These are phyloP conservation scores for Maniola jurtina DNA, from an alignment of 1,140 invertebrate species.

Conservation along the genomic window DNA sequence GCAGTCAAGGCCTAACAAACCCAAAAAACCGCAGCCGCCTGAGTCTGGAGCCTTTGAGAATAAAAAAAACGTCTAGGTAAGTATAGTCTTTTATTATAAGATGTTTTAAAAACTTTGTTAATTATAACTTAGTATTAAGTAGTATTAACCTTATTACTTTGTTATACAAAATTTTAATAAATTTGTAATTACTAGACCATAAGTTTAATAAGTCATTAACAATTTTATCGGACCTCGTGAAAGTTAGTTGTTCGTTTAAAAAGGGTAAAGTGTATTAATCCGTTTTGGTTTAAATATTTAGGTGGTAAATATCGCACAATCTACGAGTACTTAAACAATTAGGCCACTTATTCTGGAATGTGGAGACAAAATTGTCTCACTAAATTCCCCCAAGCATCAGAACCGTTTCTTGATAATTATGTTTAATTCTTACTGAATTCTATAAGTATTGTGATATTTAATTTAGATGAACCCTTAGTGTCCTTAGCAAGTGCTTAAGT, in stretches of 20 bases:
- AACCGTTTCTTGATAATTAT: background rate
- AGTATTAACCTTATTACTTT: background rate
- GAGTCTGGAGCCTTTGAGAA: too few relatives aligned
- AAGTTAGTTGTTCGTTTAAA: constrained; percentile 3
- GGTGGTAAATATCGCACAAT: constrained; percentile 1
- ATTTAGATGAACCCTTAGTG: too few relatives aligned
- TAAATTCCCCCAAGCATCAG: constrained; percentile 1
- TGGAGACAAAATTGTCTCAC: background rate
- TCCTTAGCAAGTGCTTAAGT: too few relatives aligned
- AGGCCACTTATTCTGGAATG: background rate
- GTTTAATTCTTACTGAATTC: background rate
- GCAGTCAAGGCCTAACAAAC: too few relatives aligned
- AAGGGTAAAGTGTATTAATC: background rate
- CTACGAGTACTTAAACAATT: background rate
- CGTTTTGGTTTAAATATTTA: background rate
- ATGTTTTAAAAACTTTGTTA: too few relatives aligned
- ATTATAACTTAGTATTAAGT: too few relatives aligned
- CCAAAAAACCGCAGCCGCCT: too few relatives aligned
- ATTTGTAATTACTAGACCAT: background rate
- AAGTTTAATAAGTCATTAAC: constrained; percentile 14
- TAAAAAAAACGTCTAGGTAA: too few relatives aligned
- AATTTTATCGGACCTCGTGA: background rate
- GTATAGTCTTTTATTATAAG: too few relatives aligned
- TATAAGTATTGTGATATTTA: background rate
- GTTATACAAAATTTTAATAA: background rate